Percentiles rank a stretch among this genome's conserved stretches.
phyloP scores from a whole-genome alignment of 2,797 vertebrate species.

The Chaetophractus vellerosus region DNA sequence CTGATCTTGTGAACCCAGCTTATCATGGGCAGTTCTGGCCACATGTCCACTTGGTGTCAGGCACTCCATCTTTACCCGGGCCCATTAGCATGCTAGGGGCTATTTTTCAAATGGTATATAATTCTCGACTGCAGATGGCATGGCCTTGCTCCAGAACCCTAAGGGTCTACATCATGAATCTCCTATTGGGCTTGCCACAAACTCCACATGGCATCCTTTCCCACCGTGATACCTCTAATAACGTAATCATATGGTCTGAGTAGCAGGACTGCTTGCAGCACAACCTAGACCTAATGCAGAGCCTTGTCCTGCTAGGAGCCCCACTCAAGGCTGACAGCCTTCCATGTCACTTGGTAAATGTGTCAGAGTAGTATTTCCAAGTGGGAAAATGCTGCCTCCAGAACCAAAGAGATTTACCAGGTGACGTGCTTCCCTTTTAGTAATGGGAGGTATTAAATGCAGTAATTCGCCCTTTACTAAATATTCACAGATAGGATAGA shows the following conservation, averaged over 20 bases:
- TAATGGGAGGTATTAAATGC: background rate
- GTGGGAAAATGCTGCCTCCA: background rate
- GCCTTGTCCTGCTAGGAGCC: background rate
- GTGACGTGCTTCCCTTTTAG: background rate
- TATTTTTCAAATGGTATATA: constrained; percentile 68
- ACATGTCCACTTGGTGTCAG: constrained; percentile 50
- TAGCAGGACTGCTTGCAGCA: background rate
- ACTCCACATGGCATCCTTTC: constrained; percentile 63
- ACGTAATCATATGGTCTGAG: background rate
- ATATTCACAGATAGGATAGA: background rate
- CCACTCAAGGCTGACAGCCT: background rate
- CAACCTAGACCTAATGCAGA: background rate
- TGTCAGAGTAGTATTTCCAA: background rate
- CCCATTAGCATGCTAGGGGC: constrained; percentile 49
- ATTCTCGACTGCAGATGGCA: constrained; percentile 76
- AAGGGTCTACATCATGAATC: constrained; percentile 63
- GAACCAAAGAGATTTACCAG: background rate
- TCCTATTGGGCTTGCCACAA: constrained; percentile 65
- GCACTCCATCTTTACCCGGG: constrained; percentile 44
- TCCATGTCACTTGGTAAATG: background rate
- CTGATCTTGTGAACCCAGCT: constrained; percentile 42
- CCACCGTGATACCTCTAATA: constrained; percentile 55
- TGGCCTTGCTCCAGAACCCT: constrained; percentile 74
- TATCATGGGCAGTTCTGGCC: background rate
- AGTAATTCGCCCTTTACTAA: background rate